phyloP scores from a whole-genome alignment of 1,140 invertebrate genomes.

The Lamellibrachia luymesi region DNA sequence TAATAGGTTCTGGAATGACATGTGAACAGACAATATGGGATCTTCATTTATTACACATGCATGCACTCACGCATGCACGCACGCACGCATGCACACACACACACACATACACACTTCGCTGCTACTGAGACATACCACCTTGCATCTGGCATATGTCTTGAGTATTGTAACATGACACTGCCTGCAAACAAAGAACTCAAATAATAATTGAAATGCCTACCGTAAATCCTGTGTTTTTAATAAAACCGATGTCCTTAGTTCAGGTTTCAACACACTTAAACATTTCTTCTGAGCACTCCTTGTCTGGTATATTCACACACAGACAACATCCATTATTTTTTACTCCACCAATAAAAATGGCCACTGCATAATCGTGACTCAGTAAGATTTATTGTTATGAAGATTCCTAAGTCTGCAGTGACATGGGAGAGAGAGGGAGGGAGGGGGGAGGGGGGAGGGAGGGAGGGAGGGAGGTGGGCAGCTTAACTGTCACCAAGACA shows the following conservation, averaged over 20 bases:
- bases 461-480: too few species aligned
- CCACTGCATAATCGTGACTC: too few species aligned
- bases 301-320: neutral
- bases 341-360: too few species aligned
- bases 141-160: neutral
- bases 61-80: too few species aligned
- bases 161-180: neutral
- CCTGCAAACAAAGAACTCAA: neutral
- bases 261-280: neutral
- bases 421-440: too few species aligned
- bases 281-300: neutral
- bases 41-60: neutral
- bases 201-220: neutral
- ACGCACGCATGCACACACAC: too few species aligned
- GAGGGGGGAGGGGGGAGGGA: too few species aligned
- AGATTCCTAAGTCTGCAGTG: too few species aligned
- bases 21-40: neutral
- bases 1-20: neutral
- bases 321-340: too few species aligned
- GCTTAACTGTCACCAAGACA: too few species aligned
- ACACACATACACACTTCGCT: neutral
- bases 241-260: neutral
- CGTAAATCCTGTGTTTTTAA: neutral
- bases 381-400: too few species aligned
- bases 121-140: neutral